Base-by-base conservation (phyloP, 2,113 vertebrate species). In the Cavia aperea region DNA sequence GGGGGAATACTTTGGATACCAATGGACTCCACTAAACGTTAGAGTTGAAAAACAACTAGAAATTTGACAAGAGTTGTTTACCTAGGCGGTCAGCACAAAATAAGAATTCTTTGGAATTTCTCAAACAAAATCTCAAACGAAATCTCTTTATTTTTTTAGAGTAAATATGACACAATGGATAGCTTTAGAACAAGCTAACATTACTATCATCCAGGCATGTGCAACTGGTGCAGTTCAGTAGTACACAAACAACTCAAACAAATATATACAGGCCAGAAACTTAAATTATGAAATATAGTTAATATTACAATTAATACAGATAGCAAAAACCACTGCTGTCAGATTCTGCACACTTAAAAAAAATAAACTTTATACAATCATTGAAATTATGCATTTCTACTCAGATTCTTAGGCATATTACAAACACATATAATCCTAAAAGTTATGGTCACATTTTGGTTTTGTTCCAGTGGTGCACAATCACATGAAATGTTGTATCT, bases 151-250 rank as follows among this genome's bases (percentile, higher is more conserved):
- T 96, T 97, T 97, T 97, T 97, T 96, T 96, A 85, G 93, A 88
- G 95, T 93, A 93, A 92, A 77, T 86, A 93, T 96, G 94, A 97
- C 97, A 98, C 97, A 96, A 95, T 81, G 94, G 94, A 95, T 98
- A 98, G 98, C 98, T 98, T 98, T 98, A 98, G 97, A 98, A 98
- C 98, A 98, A 98, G 98, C 98, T 98, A 98, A 98, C 96, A 89
- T 97, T 96, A 97, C 97, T 97, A 89, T 96, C 93, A 95, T 97
- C 97, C 97, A 97, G 97, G 97, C 97, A 96, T 97, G 97, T 97
- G 96, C 97, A 98, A 98, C 98, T 98, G 98, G 97, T 98, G 97
- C 97, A 98, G 97, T 98, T 98, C 97, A 98, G 97, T 98, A 98
- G 97, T 97, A 97, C 97, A 97, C 96, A 95, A 97, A 97, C 94